Conservation (phyloP, 2,888 invertebrate species). For the Drosophila kuntzei region DNA sequence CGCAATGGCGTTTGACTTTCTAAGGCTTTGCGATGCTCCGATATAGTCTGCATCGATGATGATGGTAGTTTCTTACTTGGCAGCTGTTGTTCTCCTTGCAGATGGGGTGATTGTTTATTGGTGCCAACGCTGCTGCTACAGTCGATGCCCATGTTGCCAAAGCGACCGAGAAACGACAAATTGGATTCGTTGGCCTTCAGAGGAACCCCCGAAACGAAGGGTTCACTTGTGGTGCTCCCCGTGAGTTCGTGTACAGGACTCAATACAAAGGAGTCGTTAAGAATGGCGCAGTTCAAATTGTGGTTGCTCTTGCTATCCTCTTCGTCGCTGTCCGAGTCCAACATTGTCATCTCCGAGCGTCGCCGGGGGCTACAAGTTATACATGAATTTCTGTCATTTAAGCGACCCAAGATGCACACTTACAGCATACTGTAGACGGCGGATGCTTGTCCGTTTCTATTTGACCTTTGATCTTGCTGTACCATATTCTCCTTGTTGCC, state of each 20-base stretch:
- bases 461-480: conserved; percentile 8
- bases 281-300: conserved; percentile 84
- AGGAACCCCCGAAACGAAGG: conserved; percentile 39
- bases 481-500: conserved; percentile 66
- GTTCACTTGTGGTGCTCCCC: conserved; percentile 39
- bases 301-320: conserved; percentile 75
- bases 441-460: conserved; percentile 1
- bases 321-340: conserved; percentile 83
- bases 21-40: conserved; percentile 49
- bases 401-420: conserved; percentile 18
- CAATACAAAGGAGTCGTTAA: conserved; percentile 84
- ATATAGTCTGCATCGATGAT: conserved; percentile 34
- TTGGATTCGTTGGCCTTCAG: conserved; percentile 54
- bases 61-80: conserved; percentile 47
- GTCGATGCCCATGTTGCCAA: conserved; percentile 78
- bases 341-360: conserved; percentile 80
- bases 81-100: conserved; percentile 1
- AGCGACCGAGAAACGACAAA: conserved; percentile 75
- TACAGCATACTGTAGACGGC: conserved; percentile 57
- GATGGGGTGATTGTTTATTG: conserved; percentile 2
- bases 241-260: conserved; percentile 76
- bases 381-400: neutral
- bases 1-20: conserved; percentile 73
- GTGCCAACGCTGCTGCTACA: conserved; percentile 44
- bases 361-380: conserved; percentile 77